Base-by-base conservation (phyloP, 2,888 invertebrate species). In the Apocheima hispidaria region DNA sequence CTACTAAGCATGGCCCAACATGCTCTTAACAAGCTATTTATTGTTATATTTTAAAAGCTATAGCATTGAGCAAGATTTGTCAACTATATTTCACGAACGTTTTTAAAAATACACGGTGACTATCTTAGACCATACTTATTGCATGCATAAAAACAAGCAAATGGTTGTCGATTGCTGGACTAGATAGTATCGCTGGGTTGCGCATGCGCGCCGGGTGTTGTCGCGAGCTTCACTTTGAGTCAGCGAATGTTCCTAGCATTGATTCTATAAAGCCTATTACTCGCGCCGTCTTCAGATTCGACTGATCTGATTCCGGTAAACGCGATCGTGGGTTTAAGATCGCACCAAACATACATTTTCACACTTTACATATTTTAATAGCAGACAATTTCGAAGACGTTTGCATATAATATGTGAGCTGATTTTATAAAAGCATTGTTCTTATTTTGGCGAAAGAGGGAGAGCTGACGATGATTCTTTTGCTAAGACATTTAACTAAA, bases 181-280 rank as follows among this genome's bases (percentile, higher is more conserved):
- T n/a, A n/a, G n/a, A n/a, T n/a, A n/a, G n/a, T n/a, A n/a, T n/a
- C n/a, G n/a, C n/a, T n/a, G n/a, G n/a, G n/a, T n/a, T n/a, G n/a
- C n/a, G n/a, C n/a, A n/a, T n/a, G 12, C 33, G 33, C 3, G 12
- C 4, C n/a, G n/a, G 33, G 33, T 2, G 33, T 33, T n/a, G 33
- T 33, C n/a, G n/a, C n/a, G 33, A 3, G n/a, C 12, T 12, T 10
- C 3, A n/a, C n/a, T 12, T n/a, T 12, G 40, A 2, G 40, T 20
- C 20, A 40, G 40, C 18, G 20, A 1, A 20, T n/a, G 33, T n/a
- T 16, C n/a, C n/a, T 16, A 16, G 33, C 48, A 35, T n/a, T 43
- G 60, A 30, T 44, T 6, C 38, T 18, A 51, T 56, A 61, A 61
- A 41, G 21, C 30, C 55, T 56, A 61, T 61, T 36, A 56, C 51